Evolutionary conservation across 2,888 invertebrate genomes (phyloP), one percentile per base, ranked within the genome.

Genomic region (Rotaria socialis): DNA sequence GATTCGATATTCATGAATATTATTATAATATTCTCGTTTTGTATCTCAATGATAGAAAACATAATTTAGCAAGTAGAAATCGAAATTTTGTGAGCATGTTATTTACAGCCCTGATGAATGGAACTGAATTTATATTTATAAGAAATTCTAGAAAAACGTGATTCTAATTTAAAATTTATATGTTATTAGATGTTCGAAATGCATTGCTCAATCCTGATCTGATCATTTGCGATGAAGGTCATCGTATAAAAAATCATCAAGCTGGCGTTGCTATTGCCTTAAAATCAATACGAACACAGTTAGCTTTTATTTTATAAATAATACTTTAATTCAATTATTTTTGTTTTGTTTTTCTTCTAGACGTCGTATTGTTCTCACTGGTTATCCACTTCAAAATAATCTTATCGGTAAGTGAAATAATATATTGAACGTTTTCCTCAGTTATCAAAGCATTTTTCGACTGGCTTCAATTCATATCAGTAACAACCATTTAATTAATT

Each of bases 301-400:
- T 87, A 85, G 88, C 86, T 16, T 52, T 52, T 47, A 27, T 22
- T 7, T n/a, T 43, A 24, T 6, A 19, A 19, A 41, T 0, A 19
- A 19, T 27, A 27, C 0, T 41, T 58, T 41, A 8, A 41, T 24
- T 75, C 43, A 43, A 0, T 16, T 35, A 35, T 35, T 35, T 35
- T 35, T 35, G 35, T 35, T 35, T 35, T 35, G 35, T 2, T 80
- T 80, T 84, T 86, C n/a, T 89, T 90, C 80, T 88, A 92, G 96
- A 90, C 92, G 88, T 24, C 85, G 86, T 1, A 86, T 86, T 50
- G 86, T 86, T n/a, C 47, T 86, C 1, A 86, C 99, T 5, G 99
- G 99, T 6, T 98, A 98, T 92, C 99, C 99, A 0, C 92, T 99
- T 19, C 99, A 99, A 92, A 99, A 99, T 91, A 99, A 99, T 91